Conservation (phyloP, 2,888 invertebrate species). For the Pedicia rivosa region DNA sequence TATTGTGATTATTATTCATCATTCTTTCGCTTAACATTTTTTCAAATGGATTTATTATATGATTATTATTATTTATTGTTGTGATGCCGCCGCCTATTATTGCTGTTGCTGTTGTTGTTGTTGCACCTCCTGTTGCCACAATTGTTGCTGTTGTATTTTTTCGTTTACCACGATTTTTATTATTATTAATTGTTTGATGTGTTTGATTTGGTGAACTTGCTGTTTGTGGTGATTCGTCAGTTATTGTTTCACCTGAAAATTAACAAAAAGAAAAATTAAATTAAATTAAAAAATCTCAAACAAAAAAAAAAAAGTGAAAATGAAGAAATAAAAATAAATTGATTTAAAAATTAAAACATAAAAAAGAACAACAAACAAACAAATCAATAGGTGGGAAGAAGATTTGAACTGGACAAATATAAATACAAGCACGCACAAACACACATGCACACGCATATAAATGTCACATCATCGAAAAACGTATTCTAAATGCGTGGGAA, state of each 20-base stretch:
- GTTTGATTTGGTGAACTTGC: conserved; percentile 13
- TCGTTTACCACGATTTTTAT: conserved; percentile 6
- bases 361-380: too few species aligned
- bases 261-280: neutral
- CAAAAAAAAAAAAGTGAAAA: too few species aligned
- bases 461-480: too few species aligned
- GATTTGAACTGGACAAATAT: too few species aligned
- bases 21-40: conserved; percentile 30
- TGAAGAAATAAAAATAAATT: too few species aligned
- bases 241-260: conserved; percentile 3
- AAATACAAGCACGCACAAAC: too few species aligned
- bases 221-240: conserved; percentile 9
- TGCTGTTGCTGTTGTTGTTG: conserved; percentile 11
- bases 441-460: too few species aligned
- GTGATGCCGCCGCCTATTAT: neutral
- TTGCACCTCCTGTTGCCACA: conserved; percentile 8
- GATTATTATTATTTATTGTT: neutral
- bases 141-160: conserved; percentile 9
- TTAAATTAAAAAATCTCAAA: too few species aligned
- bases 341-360: too few species aligned
- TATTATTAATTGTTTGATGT: conserved; percentile 10
- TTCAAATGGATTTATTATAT: conserved; percentile 10
- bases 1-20: conserved; percentile 18
- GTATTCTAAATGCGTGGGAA: too few species aligned
- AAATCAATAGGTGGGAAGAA: too few species aligned